Evolutionary conservation across 1,140 invertebrate species (phyloP), one percentile per base, ranked within the genome.

Genomic region (Trachymyrmex cornetzi): DNA sequence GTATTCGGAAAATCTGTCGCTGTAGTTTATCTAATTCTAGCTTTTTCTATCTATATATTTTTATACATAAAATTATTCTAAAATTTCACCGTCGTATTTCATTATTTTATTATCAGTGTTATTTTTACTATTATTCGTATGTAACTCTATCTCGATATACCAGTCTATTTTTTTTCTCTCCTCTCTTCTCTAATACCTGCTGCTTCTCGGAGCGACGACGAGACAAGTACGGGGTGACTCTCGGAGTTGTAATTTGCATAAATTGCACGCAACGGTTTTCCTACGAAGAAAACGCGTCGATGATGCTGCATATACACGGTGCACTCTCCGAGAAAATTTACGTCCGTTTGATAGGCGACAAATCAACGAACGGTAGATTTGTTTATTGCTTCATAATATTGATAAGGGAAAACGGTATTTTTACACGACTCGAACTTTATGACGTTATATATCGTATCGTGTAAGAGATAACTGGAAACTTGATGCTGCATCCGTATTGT

Each of bases 211-310:
- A 72, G 80, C 69, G 57, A 55, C 69, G 57, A 55, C 34, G 63
- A 67, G 38, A 80, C 63, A 53, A 69, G 63, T 14, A 22, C 24
- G 11, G 66, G 67, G 34, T 72, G 53, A 82, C 80, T 80, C 77
- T 59, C 80, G 67, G 24, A 82, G 38, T 67, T 82, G 59, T 82
- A 82, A 82, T 82, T 82, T 82, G 67, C 80, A 82, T 82, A 82
- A 74, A 74, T 82, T 48, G 67, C 34, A 19, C 66, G 66, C 53
- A 34, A 38, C 19, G 55, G 53, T 34, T 72, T 82, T 82, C 19
- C 66, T 72, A 48, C 53, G 67, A 82, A 27, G 80, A 82, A 82
- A 82, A 82, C 14, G 16, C 50, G 16, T 14, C 38, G 67, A 74
- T 48, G 67, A 82, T 53, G 34, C 24, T 59, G 53, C 79, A 34